Base-by-base conservation (phyloP, 2,113 vertebrate species). In the Apodemus sylvaticus region DNA sequence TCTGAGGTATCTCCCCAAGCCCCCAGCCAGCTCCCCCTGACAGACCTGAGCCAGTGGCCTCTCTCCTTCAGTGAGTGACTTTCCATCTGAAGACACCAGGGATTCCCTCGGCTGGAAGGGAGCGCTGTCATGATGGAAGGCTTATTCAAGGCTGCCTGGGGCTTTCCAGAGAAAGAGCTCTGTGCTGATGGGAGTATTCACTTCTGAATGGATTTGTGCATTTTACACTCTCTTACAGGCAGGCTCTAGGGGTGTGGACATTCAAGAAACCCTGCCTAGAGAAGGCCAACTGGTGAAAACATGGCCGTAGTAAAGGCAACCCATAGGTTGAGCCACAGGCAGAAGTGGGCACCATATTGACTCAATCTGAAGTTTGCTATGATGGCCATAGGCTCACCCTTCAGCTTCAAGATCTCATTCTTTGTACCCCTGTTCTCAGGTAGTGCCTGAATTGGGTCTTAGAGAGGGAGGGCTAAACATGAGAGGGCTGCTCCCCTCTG, bases 281-380 rank as follows among this genome's bases (percentile, higher is more conserved):
- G 74, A 74, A 82, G 79, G 39, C 19, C n/a, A n/a, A 55, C 39
- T 81, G 22, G 34, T 24, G 16, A 55, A 92, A 62, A 39, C 31
- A 66, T 73, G 86, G 10, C 19, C 34, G 13, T 0, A 17, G 17
- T 22, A 1, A 31, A 16, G 62, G 29, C 12, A 9, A 7, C 48
- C 58, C 48, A 39, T 24, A 20, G 48, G n/a, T 2, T 68, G 77
- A 53, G 39, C 29, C 87, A 16, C 51, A 22, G 42, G 34, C 20
- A 26, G 34, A 62, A 7, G 22, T 58, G 45, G 26, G 7, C 5
- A 45, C 29, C 17, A 0, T 1, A 42, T 5, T 11, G 8, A 34
- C 24, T 48, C 36, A 83, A 51, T 58, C 60, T 45, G 39, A 39
- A 76, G 73, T 68, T 55, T 60, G n/a, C 68, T 60, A 10, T 14